Conservation (phyloP, 2,113 vertebrate genomes). For the Nesogale talazaci region DNA sequence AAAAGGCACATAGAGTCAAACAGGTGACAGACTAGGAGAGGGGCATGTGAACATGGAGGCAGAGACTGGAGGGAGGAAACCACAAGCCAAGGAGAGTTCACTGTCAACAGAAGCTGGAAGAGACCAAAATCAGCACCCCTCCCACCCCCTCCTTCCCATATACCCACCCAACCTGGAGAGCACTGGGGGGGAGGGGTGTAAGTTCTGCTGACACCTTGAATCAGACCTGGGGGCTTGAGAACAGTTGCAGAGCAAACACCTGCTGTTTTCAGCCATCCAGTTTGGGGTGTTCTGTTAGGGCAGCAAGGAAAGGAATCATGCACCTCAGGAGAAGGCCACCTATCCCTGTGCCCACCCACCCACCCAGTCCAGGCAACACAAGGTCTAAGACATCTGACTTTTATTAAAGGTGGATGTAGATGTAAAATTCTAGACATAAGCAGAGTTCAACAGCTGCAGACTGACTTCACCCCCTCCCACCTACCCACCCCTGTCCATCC, state of each 20-base stretch:
- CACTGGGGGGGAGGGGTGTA: neutral
- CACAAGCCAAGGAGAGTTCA: neutral
- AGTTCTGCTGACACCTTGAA: neutral
- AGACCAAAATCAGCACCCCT: neutral
- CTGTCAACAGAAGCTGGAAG: neutral
- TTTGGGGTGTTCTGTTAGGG: neutral
- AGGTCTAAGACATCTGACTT: too few relatives aligned
- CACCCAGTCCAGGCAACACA: too few relatives aligned
- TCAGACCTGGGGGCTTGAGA: neutral
- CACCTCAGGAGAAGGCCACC: neutral
- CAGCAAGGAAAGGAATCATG: neutral
- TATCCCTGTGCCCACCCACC: neutral
- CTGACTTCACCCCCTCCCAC: too few relatives aligned
- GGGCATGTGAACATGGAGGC: neutral
- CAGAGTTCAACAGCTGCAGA: accelerated
- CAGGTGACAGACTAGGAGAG: neutral
- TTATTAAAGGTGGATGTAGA: neutral
- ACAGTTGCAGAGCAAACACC: neutral
- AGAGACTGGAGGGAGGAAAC: neutral
- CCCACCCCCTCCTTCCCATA: too few relatives aligned
- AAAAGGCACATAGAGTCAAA: neutral
- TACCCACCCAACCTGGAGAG: too few relatives aligned
- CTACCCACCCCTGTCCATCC: accelerated
- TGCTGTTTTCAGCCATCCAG: neutral
- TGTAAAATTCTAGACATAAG: accelerated